Conservation (phyloP, 1,140 invertebrate species). For the Tetraneura akinire region DNA sequence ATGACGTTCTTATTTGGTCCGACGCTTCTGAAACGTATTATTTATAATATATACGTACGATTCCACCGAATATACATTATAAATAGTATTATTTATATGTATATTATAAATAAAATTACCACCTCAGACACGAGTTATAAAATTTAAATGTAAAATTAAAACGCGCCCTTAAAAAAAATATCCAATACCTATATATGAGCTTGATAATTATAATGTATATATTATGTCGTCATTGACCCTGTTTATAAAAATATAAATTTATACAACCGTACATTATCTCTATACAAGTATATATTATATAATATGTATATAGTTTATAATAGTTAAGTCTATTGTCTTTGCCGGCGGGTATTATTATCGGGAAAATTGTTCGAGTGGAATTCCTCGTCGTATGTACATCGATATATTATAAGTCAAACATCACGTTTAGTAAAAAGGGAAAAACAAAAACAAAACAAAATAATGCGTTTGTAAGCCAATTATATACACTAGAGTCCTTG, state of each 20-base stretch:
- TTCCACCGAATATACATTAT: too few species aligned
- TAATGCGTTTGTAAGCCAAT: background rate
- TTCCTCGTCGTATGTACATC: background rate
- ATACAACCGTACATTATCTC: too few species aligned
- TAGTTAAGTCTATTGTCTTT: slow-evolving; percentile 4
- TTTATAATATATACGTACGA: too few species aligned
- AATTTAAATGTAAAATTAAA: too few species aligned
- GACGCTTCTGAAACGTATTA: too few species aligned
- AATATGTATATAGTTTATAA: too few species aligned
- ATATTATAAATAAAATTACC: too few species aligned
- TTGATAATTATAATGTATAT: background rate
- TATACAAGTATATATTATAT: too few species aligned
- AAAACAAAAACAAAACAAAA: too few species aligned
- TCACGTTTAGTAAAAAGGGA: background rate
- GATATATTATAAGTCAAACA: background rate
- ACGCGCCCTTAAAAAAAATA: too few species aligned
- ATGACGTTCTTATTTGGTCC: background rate
- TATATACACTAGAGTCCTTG: background rate
- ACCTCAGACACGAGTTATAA: too few species aligned
- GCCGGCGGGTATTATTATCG: background rate
- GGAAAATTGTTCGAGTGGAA: background rate
- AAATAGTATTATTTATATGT: too few species aligned
- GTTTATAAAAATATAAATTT: background rate
- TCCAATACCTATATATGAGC: background rate
- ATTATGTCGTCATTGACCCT: background rate